Conservation (phyloP, 64 coral and sea anemone species). For the Pocillopora verrucosa region DNA sequence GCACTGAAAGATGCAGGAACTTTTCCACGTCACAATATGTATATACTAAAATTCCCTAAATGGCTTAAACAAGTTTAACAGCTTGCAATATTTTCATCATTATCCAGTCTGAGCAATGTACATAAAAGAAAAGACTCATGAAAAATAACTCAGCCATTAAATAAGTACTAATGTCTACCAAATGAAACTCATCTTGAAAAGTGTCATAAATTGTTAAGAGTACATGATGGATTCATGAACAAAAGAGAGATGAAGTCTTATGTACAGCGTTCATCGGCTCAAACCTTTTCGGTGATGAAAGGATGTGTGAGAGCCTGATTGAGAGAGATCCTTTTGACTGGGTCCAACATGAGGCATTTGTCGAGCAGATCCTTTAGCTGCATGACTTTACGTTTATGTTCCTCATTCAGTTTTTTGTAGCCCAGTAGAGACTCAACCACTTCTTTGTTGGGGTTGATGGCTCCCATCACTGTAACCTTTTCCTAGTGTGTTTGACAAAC, state of each 20-base stretch:
- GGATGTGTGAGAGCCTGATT: slow-evolving; percentile 98
- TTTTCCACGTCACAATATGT: no score
- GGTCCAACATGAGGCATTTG: slow-evolving; percentile 95
- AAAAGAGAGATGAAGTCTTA: not conserved
- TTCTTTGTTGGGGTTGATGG: slow-evolving; percentile 93
- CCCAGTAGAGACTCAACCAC: slow-evolving; percentile 85
- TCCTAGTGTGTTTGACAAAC: slow-evolving; percentile 44
- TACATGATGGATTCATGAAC: not conserved
- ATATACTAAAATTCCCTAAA: no score
- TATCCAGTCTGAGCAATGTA: no score
- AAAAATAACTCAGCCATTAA: not conserved
- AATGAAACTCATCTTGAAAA: not conserved
- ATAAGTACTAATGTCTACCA: not conserved
- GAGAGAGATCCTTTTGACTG: slow-evolving; percentile 82
- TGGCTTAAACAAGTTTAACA: no score
- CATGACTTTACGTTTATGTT: slow-evolving; percentile 87
- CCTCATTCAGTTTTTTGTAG: slow-evolving; percentile 81
- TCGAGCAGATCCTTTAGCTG: slow-evolving; percentile 95
- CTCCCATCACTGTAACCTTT: slow-evolving; percentile 89
- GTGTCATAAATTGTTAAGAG: not conserved
- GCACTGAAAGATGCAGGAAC: no score
- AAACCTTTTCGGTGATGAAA: slow-evolving; percentile 99
- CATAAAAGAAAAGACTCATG: not conserved
- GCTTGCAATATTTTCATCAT: no score
- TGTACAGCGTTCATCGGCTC: slow-evolving; percentile 38